These are phyloP conservation scores for Tetramorium simillimum DNA, from an alignment of 1,140 invertebrate genomes.

Conservation along the genomic window DNA sequence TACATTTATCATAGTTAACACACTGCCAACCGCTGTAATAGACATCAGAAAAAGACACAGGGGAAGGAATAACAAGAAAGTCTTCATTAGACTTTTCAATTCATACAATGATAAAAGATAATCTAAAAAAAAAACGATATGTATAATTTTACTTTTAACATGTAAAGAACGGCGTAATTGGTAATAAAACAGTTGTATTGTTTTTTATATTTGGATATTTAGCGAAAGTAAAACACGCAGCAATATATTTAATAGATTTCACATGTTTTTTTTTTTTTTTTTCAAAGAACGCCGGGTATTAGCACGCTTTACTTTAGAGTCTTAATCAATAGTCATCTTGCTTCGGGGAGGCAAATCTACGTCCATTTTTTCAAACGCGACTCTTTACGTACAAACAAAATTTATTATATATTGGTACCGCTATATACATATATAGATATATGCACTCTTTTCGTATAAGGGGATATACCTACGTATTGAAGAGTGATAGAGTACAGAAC, in stretches of 20 bases:
- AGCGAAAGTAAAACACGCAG: neutral
- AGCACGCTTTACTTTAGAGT: neutral
- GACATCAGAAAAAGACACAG: neutral
- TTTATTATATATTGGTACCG: neutral
- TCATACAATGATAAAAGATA: slow-evolving; percentile 1
- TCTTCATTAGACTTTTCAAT: neutral
- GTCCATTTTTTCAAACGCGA: neutral
- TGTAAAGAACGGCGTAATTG: neutral
- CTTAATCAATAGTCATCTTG: neutral
- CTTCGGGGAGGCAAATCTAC: neutral
- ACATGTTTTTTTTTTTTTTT: neutral
- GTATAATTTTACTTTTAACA: neutral
- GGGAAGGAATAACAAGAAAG: neutral
- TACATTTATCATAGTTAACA: slow-evolving; percentile 75
- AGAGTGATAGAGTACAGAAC: neutral
- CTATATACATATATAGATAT: neutral
- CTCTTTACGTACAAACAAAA: slow-evolving; percentile 15
- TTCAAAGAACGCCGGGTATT: neutral
- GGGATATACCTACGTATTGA: neutral
- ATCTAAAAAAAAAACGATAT: neutral
- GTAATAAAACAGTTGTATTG: too few species aligned
- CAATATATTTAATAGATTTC: neutral
- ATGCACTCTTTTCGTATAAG: neutral
- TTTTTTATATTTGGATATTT: neutral
- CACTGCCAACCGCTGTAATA: slow-evolving; percentile 79